These are phyloP conservation scores for Suricata suricatta DNA, from an alignment of 2,113 vertebrate species.

Conservation along the genomic window DNA sequence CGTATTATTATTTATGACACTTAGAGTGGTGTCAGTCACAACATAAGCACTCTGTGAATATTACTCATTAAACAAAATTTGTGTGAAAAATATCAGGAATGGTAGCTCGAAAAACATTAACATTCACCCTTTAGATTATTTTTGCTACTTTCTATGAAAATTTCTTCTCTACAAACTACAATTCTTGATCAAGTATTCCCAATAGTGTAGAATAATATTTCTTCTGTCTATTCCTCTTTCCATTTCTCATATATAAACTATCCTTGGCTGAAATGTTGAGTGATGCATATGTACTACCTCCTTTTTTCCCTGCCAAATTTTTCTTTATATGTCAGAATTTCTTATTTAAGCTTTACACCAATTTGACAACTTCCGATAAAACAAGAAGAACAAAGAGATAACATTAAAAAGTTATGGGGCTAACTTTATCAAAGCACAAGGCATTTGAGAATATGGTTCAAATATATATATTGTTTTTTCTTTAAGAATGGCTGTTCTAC, in stretches of 20 bases:
- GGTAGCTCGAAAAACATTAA: background rate
- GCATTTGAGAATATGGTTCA: background rate
- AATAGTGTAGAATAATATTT: no score
- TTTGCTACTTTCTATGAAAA: background rate
- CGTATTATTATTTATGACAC: background rate
- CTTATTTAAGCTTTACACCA: background rate
- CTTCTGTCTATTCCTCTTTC: background rate
- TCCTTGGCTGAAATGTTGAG: background rate
- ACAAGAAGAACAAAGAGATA: background rate
- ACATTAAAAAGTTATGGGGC: background rate
- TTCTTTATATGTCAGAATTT: background rate
- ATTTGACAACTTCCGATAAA: background rate
- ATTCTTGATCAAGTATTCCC: background rate
- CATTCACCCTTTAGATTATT: background rate
- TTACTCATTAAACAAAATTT: background rate
- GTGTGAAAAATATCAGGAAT: background rate
- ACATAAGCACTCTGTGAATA: accelerated
- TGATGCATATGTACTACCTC: accelerated
- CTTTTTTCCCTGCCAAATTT: no score
- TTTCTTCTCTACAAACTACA: background rate
- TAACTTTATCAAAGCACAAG: background rate
- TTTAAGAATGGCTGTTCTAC: background rate
- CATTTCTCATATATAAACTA: background rate
- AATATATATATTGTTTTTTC: background rate
- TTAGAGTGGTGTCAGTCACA: background rate